phyloP scores from a whole-genome alignment of 2,113 vertebrate genomes.

The Rostratula benghalensis region DNA sequence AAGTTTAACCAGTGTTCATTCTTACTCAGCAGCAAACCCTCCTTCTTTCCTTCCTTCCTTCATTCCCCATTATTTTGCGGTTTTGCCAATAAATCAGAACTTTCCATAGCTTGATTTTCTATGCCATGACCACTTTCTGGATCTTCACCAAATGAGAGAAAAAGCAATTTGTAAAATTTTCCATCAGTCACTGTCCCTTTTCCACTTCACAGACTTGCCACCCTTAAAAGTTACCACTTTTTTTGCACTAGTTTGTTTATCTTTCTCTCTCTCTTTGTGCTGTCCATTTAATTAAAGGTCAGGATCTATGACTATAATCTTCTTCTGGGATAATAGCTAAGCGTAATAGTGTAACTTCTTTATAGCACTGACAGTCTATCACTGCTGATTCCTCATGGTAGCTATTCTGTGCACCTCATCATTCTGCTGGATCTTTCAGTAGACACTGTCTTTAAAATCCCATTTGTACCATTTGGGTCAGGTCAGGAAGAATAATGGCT shows the following conservation, averaged over 20 bases:
- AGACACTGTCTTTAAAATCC: slow-evolving; percentile 77
- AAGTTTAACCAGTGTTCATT: background rate
- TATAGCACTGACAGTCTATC: slow-evolving; percentile 65
- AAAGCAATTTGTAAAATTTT: background rate
- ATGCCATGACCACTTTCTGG: background rate
- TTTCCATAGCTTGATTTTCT: background rate
- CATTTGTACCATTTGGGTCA: slow-evolving; percentile 76
- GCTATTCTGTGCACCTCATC: slow-evolving; percentile 65
- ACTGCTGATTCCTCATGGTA: slow-evolving; percentile 64
- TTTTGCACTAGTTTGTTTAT: slow-evolving; percentile 50
- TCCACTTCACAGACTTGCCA: background rate
- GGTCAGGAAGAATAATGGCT: slow-evolving; percentile 76
- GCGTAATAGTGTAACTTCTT: slow-evolving; percentile 67
- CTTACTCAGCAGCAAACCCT: background rate
- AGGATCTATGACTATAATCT: slow-evolving; percentile 72
- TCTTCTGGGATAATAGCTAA: slow-evolving; percentile 72
- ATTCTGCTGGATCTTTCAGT: slow-evolving; percentile 58
- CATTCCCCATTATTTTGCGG: background rate
- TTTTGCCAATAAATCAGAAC: background rate
- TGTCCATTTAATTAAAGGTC: slow-evolving; percentile 59
- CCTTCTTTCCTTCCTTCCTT: background rate
- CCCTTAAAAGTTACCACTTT: background rate
- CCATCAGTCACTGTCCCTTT: background rate
- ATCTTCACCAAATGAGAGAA: background rate
- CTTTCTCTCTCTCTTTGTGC: slow-evolving; percentile 2